Percentiles rank a stretch among this genome's conserved stretches.
Evolutionary conservation across 2,113 vertebrate genomes (phyloP).

Genomic region (Nesogale talazaci): DNA sequence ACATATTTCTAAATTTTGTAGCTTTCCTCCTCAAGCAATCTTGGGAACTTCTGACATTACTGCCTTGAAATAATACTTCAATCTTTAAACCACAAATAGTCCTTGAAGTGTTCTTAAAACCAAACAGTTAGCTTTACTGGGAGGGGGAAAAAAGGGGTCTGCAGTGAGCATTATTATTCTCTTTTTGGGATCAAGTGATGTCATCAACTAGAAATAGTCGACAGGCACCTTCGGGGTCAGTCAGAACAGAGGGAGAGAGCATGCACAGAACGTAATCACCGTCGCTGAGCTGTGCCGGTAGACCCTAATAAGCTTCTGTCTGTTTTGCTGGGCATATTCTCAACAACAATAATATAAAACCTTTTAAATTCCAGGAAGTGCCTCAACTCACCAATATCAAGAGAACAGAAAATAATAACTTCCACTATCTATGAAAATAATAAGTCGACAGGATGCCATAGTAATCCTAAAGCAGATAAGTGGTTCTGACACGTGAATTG

Average conservation of each 20-base stretch:
- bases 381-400: not conserved
- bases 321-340: not conserved
- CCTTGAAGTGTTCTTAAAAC: not conserved
- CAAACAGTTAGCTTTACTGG: not conserved
- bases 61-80: not conserved
- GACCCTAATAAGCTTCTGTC: not conserved
- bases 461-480: not conserved
- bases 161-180: not conserved
- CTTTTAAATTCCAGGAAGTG: not conserved
- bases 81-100: not conserved
- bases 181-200: not conserved
- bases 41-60: not conserved
- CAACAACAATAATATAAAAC: not conserved
- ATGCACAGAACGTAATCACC: not conserved
- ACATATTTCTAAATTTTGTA: not conserved
- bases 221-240: not conserved
- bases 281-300: not conserved
- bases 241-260: not conserved
- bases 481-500: not conserved
- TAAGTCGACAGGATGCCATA: not conserved
- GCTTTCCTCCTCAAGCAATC: slow-evolving; percentile 12
- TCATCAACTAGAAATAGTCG: not conserved
- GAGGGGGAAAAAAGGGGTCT: not conserved
- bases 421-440: not conserved
- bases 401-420: not conserved